Percentiles rank a stretch among this genome's conserved stretches.
Evolutionary conservation across 2,797 vertebrate species (phyloP).

Genomic region (Acanthopagrus latus): DNA sequence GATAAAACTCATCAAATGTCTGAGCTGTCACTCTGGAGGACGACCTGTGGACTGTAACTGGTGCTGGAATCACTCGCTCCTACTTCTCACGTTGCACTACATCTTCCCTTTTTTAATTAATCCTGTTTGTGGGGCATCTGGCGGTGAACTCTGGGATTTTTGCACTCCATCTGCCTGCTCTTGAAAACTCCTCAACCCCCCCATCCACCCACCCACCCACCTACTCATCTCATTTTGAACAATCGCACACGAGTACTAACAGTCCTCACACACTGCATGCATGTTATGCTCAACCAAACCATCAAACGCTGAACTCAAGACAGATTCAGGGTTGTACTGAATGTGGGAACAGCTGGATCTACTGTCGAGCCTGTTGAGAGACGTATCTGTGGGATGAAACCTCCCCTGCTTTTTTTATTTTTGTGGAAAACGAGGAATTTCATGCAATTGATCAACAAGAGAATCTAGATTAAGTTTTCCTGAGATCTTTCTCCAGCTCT

Average conservation of each 20-base stretch:
- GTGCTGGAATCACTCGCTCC: conserved; percentile 84
- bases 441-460: neutral
- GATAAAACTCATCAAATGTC: conserved; percentile 31
- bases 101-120: conserved; percentile 26
- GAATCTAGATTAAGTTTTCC: conserved; percentile 27
- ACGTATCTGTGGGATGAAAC: too few species aligned
- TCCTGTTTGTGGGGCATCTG: conserved; percentile 41
- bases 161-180: conserved; percentile 40
- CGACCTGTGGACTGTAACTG: conserved; percentile 70
- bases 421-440: neutral
- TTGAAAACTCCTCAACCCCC: conserved; percentile 29
- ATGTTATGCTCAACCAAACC: conserved; percentile 42
- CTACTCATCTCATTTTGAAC: conserved; percentile 24
- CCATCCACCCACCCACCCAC: neutral
- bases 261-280: conserved; percentile 66
- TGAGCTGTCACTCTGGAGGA: conserved; percentile 69
- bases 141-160: conserved; percentile 53
- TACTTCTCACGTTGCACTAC: conserved; percentile 63
- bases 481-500: conserved; percentile 7
- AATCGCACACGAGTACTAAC: conserved; percentile 69
- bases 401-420: neutral
- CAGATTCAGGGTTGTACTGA: conserved; percentile 31
- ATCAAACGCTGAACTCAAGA: conserved; percentile 11
- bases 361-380: conserved; percentile 36
- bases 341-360: conserved; percentile 43